These are phyloP conservation scores for Campylomormyrus tamandua DNA, from an alignment of 2,113 vertebrate genomes.

Conservation along the genomic window DNA sequence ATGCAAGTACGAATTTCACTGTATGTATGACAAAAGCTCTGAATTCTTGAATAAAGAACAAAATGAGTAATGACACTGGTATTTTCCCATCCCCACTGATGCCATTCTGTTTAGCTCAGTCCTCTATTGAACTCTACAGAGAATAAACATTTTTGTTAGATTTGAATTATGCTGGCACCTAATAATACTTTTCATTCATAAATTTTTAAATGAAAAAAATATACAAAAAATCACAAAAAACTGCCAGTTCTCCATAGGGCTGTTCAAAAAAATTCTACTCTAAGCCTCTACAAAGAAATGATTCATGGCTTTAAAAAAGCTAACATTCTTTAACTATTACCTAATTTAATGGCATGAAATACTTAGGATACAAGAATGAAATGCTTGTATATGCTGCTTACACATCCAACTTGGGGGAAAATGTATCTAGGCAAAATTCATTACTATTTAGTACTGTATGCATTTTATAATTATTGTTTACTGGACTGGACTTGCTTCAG, in stretches of 20 bases:
- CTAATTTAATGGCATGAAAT: not conserved
- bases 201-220: not conserved
- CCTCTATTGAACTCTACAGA: not conserved
- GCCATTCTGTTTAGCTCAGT: not conserved
- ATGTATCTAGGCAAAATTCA: not conserved
- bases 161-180: not conserved
- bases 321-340: not conserved
- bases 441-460: not conserved
- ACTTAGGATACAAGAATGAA: not conserved
- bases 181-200: constrained; percentile 6
- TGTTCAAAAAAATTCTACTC: not conserved
- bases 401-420: not conserved
- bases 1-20: not conserved
- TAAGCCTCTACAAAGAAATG: not conserved
- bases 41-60: not conserved
- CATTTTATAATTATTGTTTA: not conserved
- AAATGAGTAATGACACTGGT: not conserved
- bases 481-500: not conserved
- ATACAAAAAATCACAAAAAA: not conserved
- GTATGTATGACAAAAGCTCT: not conserved
- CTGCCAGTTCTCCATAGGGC: not conserved
- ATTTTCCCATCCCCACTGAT: not conserved
- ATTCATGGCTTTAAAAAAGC: constrained; percentile 1
- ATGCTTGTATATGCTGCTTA: not conserved
- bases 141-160: not conserved